Conservation (phyloP, 2,888 invertebrate species). For the Orgyia antiqua region DNA sequence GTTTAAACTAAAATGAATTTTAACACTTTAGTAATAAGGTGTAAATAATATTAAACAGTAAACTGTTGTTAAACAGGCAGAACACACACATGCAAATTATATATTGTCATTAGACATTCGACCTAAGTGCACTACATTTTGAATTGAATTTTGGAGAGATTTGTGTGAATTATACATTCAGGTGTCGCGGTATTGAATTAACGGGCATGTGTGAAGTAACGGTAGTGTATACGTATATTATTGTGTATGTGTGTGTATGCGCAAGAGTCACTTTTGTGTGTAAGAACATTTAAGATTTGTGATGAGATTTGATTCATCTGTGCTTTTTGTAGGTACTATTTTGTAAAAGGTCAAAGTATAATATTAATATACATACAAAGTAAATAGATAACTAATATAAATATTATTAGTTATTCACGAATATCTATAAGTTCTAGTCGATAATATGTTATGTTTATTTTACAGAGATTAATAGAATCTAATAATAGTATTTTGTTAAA, state of each 20-base stretch:
- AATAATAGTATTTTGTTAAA: too few relatives aligned
- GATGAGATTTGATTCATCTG: constrained; percentile 29
- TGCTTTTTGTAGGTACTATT: too few relatives aligned
- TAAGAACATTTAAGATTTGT: constrained; percentile 23
- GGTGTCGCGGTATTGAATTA: constrained; percentile 34
- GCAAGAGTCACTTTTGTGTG: constrained; percentile 23
- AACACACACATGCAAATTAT: constrained; percentile 12
- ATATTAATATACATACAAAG: too few relatives aligned
- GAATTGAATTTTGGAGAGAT: constrained; percentile 11
- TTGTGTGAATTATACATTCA: constrained; percentile 15
- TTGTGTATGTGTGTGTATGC: constrained; percentile 30
- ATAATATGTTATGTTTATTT: too few relatives aligned
- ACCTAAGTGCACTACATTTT: constrained; percentile 7
- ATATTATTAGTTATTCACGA: too few relatives aligned
- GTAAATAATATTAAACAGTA: constrained; percentile 17
- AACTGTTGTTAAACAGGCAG: constrained; percentile 18
- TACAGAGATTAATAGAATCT: too few relatives aligned
- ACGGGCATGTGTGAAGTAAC: constrained; percentile 37
- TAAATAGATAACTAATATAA: too few relatives aligned
- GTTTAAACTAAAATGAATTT: constrained; percentile 40
- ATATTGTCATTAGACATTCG: constrained; percentile 10
- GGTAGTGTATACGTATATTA: too few relatives aligned
- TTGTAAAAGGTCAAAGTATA: too few relatives aligned
- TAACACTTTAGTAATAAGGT: constrained; percentile 30
- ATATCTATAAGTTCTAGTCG: too few relatives aligned